Evolutionary conservation across 2,888 invertebrate genomes (phyloP), one percentile per base, ranked within the genome.

Genomic region (Prosopocoilus inquinatus): DNA sequence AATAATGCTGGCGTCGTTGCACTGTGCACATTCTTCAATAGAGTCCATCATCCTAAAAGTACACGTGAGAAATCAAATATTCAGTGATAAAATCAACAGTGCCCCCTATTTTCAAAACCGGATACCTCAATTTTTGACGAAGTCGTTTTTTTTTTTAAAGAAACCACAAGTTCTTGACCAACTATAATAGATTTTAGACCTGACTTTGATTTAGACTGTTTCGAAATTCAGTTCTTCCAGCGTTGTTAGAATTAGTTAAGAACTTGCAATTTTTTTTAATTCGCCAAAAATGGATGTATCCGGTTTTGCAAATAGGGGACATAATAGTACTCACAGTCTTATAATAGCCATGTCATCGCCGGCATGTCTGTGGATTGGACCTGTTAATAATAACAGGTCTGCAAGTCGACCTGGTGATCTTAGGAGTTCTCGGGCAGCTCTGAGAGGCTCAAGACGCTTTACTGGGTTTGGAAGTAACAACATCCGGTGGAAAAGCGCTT

Each of bases 401-500:
- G 90, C 87, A 48, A 95, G 80, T 50, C 91, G 81, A 67, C 88
- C 90, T 0, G 94, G 91, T 64, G 89, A 88, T 62, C 87, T 83
- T 13, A 92, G 79, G 20, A 94, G 79, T 78, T 95, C 94, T 62
- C 89, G 84, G 1, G 91, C 83, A 62, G 93, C 91, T 59, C 90
- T 84, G 28, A 96, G 71, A 0, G 95, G 90, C 67, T 96, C 95
- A 7, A 91, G 82, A 39, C 96, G 82, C 72, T 94, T 92, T 39
- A 88, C 83, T 0, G 91, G 88, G 0, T 92, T 90, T 11, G 96
- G 94, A 75, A 95, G 87, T 0, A 96, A 81, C 2, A 96, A 78
- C 89, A 96, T 94, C 53, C 96, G 83, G 75, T 96, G 96, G 72
- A 96, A 96, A 1, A 96, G 81, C 0, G 96, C 94, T 73, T 96